Evolutionary conservation across 1,140 invertebrate genomes (phyloP), one percentile per base, ranked within the genome.

Genomic region (Agraylea sexmaculata): DNA sequence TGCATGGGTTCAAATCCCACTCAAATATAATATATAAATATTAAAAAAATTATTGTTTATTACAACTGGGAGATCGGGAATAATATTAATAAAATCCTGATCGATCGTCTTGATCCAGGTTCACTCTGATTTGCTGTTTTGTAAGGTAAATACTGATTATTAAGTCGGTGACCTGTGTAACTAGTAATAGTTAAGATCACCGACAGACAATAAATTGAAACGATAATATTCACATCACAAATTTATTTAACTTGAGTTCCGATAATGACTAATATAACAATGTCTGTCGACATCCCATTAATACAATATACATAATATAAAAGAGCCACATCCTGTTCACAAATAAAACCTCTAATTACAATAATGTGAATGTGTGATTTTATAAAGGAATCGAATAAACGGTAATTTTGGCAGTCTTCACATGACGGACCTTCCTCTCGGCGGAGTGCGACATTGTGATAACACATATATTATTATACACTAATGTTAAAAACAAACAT

Each of bases 331-430:
- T 41, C 38, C 39, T 47, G 18, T 36, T 47, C 27, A 40, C 20
- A 29, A 15, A 40, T 37, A 43, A 46, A 27, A 34, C 29, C 30
- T 42, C n/a, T n/a, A n/a, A n/a, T 21, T 25, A 37, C 33, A 47
- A 29, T 19, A 40, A 23, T 40, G 27, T 37, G 8, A 27, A 35
- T 36, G 20, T 31, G 21, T 28, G 21, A 39, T 34, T 20, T 25
- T 10, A 42, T 38, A 37, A 32, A 42, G 30, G 34, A 37, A 41
- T 37, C 37, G n/a, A 25, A 42, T 19, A 41, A 37, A 38, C n/a
- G n/a, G n/a, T n/a, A n/a, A 40, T 34, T 43, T 47, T 47, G 46
- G 42, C 46, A 47, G 46, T 47, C 46, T 47, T 46, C 33, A 47
- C 40, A 37, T 43, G 41, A 43, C 41, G 27, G 43, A 42, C 30